Conservation (phyloP, 1,140 invertebrate genomes). For the Metaphire vulgaris region DNA sequence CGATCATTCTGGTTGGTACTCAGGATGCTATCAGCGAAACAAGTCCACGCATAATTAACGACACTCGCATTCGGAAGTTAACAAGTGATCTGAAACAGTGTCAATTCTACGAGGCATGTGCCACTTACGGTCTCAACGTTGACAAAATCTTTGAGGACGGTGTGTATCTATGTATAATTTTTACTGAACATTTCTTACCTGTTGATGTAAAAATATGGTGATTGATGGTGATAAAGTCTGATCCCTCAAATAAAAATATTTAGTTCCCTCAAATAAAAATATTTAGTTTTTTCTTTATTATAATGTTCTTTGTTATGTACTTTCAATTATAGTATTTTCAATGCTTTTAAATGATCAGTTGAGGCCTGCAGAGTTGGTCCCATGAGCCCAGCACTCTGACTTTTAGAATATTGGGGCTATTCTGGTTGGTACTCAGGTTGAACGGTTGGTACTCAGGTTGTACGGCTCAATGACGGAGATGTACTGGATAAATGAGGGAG, state of each 20-base stretch:
- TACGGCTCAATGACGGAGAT: too few relatives aligned
- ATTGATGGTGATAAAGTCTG: neutral
- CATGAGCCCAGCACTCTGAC: too few relatives aligned
- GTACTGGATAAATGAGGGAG: too few relatives aligned
- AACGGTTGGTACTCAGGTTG: too few relatives aligned
- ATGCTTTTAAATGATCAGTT: too few relatives aligned
- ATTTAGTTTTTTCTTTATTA: neutral
- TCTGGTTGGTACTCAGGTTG: too few relatives aligned
- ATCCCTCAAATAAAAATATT: neutral
- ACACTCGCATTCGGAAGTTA: constrained; percentile 80
- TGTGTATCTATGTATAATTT: constrained; percentile 54
- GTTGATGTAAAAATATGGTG: neutral
- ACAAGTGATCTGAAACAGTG: constrained; percentile 85
- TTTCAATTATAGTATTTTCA: too few relatives aligned
- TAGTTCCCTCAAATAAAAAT: neutral
- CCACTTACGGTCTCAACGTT: constrained; percentile 93
- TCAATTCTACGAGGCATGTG: constrained; percentile 95
- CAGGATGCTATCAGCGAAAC: constrained; percentile 95
- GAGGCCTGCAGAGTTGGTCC: too few relatives aligned
- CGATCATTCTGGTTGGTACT: constrained; percentile 91
- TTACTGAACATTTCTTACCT: neutral
- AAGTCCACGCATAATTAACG: constrained; percentile 88
- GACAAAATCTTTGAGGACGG: constrained; percentile 96
- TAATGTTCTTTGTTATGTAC: too few relatives aligned
- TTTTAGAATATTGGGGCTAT: too few relatives aligned